phyloP scores from a whole-genome alignment of 1,140 invertebrate species.

The Doryteuthis pealeii region DNA sequence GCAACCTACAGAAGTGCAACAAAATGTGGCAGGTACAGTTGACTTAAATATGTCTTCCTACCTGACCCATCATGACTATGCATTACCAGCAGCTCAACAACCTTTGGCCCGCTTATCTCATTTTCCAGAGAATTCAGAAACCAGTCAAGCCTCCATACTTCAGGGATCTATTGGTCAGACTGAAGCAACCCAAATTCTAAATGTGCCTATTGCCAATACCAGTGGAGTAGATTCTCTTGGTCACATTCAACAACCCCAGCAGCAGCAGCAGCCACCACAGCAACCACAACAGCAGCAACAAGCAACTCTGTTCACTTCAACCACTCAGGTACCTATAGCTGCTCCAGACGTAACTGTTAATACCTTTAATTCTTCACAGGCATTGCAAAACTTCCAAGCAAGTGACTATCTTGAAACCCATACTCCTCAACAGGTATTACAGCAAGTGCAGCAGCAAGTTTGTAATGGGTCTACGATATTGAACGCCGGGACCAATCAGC shows the following conservation, averaged over 20 bases:
- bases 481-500: constrained; percentile 5
- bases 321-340: constrained; percentile 2
- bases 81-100: not conserved
- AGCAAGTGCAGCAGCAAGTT: constrained; percentile 19
- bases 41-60: not conserved
- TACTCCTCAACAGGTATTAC: constrained; percentile 1
- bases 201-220: not conserved
- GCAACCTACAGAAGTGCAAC: constrained; percentile 8
- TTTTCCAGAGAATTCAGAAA: not conserved
- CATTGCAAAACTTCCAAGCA: constrained; percentile 18
- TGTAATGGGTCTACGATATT: not conserved
- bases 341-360: constrained; percentile 11
- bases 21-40: not conserved
- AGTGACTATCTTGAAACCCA: not conserved
- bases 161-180: not conserved
- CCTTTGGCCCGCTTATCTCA: not conserved
- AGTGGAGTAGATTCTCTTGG: not conserved
- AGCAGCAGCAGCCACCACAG: constrained; percentile 7
- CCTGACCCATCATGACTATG: constrained; percentile 11
- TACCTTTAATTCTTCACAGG: constrained; percentile 20
- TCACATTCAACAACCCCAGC: constrained; percentile 21
- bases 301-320: not conserved
- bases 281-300: constrained; percentile 27
- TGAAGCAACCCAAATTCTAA: not conserved
- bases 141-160: not conserved